These are phyloP conservation scores for Orthonychiurus folsomi DNA, from an alignment of 2,888 invertebrate species.

Conservation along the genomic window DNA sequence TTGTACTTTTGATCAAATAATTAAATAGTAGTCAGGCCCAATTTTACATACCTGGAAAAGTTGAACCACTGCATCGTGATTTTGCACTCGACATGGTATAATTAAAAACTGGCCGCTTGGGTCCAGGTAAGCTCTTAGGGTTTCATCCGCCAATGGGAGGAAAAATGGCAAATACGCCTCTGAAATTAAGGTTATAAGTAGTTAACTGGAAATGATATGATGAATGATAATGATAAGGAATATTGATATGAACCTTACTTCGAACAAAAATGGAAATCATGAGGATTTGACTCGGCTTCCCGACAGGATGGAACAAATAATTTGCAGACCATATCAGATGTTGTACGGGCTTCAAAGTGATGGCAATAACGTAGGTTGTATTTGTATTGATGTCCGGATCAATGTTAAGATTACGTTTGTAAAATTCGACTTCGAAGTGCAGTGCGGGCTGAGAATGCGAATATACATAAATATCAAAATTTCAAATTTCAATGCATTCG, in stretches of 20 bases:
- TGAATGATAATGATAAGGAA: no score
- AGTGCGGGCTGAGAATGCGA: background rate
- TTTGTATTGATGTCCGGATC: background rate
- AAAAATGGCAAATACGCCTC: background rate
- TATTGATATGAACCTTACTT: no score
- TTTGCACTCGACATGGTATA: background rate
- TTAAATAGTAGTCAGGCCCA: no score
- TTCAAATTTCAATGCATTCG: no score
- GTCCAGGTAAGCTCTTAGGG: background rate
- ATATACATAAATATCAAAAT: no score
- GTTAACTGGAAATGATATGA: no score
- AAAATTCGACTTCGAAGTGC: background rate
- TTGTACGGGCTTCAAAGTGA: background rate
- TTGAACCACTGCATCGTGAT: background rate
- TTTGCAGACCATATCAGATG: background rate
- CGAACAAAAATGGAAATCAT: background rate
- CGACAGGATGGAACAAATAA: background rate
- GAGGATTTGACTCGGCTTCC: background rate
- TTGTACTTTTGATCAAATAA: no score
- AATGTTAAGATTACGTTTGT: background rate
- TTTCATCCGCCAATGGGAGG: background rate
- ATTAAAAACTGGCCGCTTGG: background rate
- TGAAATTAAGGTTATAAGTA: no score
- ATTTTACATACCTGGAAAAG: background rate
- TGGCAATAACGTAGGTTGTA: background rate